phyloP scores from a whole-genome alignment of 2,113 vertebrate species.

The Notothenia rossii region DNA sequence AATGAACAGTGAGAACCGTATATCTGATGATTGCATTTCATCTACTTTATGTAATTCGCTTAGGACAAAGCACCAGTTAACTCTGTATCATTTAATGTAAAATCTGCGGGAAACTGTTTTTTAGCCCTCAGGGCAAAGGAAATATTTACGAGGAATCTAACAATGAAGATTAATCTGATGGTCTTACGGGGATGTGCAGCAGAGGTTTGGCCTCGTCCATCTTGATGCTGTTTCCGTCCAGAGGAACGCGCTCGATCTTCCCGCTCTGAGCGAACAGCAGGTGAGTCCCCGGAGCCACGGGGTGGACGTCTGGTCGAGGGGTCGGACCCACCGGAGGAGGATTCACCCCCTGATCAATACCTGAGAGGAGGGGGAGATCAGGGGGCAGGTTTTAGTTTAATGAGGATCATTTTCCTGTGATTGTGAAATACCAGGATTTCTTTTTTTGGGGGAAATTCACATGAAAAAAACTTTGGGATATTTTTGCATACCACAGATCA shows the following conservation, averaged over 20 bases:
- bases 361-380: conserved; percentile 34
- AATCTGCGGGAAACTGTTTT: no score
- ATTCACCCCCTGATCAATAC: conserved; percentile 82
- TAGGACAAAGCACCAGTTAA: no score
- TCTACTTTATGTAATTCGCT: no score
- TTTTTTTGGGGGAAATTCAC: no score
- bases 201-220: conserved; percentile 87
- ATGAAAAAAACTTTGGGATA: no score
- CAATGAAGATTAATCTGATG: neutral
- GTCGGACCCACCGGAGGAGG: conserved; percentile 85
- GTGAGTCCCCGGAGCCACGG: conserved; percentile 86
- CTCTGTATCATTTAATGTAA: no score
- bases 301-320: conserved; percentile 85
- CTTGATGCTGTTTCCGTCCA: conserved; percentile 87
- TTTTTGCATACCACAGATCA: no score
- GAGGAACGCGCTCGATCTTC: conserved; percentile 90
- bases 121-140: neutral
- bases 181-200: conserved; percentile 91
- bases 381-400: neutral
- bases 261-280: conserved; percentile 94
- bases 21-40: no score
- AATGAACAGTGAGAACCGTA: no score
- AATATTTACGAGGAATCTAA: neutral
- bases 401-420: neutral
- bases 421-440: neutral